These are phyloP conservation scores for Tetranychus urticae DNA, from an alignment of 1,140 invertebrate genomes.

Conservation along the genomic window DNA sequence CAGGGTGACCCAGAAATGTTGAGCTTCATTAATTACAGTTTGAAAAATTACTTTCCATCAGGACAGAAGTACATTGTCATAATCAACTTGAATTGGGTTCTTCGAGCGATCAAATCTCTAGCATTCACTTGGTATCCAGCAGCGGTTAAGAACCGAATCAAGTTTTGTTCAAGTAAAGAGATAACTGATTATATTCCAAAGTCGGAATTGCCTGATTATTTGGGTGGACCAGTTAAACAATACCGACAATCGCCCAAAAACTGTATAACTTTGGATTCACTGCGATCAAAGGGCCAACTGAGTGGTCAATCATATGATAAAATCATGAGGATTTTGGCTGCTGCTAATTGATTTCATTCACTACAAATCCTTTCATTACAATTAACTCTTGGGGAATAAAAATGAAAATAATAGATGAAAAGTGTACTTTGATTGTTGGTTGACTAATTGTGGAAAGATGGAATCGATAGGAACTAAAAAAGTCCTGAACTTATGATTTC, in stretches of 20 bases:
- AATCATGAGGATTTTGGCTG: too few relatives aligned
- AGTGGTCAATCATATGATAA: too few relatives aligned
- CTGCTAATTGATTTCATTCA: too few relatives aligned
- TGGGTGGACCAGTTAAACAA: background rate
- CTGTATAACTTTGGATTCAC: conserved; percentile 8
- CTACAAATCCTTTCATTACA: too few relatives aligned
- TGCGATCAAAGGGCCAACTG: background rate
- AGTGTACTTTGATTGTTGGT: too few relatives aligned
- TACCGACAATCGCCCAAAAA: background rate
- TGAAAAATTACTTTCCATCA: conserved; percentile 1
- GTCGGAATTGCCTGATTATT: background rate
- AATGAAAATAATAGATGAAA: too few relatives aligned
- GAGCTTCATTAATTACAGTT: background rate
- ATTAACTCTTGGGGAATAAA: too few relatives aligned
- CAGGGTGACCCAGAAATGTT: conserved; percentile 1
- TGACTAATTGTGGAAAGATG: too few relatives aligned
- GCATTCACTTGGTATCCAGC: background rate
- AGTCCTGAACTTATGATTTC: too few relatives aligned
- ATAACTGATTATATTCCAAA: background rate
- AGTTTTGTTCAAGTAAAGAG: background rate
- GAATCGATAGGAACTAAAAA: too few relatives aligned
- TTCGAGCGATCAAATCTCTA: background rate
- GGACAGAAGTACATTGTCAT: background rate
- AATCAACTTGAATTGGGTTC: background rate
- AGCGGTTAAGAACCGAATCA: background rate